Evolutionary conservation across 2,797 vertebrate species (phyloP), one percentile per base, ranked within the genome.

Genomic region (Myotis daubentonii): DNA sequence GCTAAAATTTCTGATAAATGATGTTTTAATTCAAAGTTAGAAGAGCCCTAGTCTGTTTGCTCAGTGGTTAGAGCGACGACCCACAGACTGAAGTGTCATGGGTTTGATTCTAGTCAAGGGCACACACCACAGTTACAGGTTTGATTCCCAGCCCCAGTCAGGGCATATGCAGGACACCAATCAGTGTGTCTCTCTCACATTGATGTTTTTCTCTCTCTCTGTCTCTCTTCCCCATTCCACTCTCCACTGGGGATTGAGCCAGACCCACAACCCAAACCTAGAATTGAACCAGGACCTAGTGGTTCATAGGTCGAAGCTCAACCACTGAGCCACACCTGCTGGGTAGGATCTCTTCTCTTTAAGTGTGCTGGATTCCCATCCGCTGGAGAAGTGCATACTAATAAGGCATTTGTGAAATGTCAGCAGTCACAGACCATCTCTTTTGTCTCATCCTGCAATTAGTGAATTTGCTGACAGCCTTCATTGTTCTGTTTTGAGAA

Each of bases 341-440:
- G 28, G 28, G 12, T 62, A 30, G 12, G 60, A 62, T 62, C 60
- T 86, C 19, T 75, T 78, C 62, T 78, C 36, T 83, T 22, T 17
- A 47, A 41, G 2, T 17, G 41, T 71, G 30, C 60, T 25, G 17
- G 13, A 36, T 85, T 87, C 51, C 57, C 36, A 5, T 66, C 51
- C n/a, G 84, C 49, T 19, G 55, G 7, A 68, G 71, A 84, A 81
- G 20, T 19, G 36, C n/a, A 68, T 82, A 49, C 79, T 82, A 91
- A 94, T 68, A 36, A 94, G 49, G 36, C 55, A 93, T 94, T 65
- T 79, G 75, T 75, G 65, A 88, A 82, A 93, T 82, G 79, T 85
- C 53, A 86, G 75, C 36, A 44, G 65, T 55, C 82, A 84, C 15
- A 72, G 68, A 53, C 60, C 22, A 22, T n/a, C 30, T 78, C 49